phyloP scores from a whole-genome alignment of 2,113 vertebrate species.

The Sturnira hondurensis region DNA sequence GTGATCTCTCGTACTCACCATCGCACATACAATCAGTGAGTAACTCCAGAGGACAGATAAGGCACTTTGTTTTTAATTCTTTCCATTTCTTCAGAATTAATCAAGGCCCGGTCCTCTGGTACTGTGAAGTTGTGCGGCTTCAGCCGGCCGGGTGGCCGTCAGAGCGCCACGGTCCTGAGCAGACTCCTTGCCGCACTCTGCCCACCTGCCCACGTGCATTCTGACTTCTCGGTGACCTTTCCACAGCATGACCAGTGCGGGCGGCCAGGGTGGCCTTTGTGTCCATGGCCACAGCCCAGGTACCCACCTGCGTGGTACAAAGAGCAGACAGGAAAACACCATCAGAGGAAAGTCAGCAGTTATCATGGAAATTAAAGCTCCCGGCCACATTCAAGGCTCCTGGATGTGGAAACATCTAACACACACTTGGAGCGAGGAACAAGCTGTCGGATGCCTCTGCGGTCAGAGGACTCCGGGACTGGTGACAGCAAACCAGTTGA shows the following conservation, averaged over 20 bases:
- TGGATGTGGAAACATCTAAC: neutral
- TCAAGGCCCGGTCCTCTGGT: neutral
- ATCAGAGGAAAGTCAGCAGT: neutral
- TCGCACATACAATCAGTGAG: neutral
- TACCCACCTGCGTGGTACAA: constrained; percentile 87
- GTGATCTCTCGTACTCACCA: neutral
- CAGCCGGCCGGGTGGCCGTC: constrained; percentile 49
- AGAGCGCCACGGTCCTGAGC: constrained; percentile 89
- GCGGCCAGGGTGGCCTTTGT: constrained; percentile 92
- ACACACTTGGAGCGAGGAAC: fast-evolving
- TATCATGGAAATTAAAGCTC: neutral
- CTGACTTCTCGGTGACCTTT: constrained; percentile 83
- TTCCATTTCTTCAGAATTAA: constrained; percentile 27
- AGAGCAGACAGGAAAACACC: neutral
- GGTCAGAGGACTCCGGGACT: neutral
- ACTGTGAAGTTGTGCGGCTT: neutral
- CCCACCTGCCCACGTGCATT: constrained; percentile 75
- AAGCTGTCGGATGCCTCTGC: fast-evolving
- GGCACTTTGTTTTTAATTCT: constrained; percentile 63
- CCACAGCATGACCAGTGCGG: constrained; percentile 96
- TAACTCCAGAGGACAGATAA: neutral
- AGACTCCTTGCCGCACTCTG: constrained; percentile 75
- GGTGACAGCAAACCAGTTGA: too few species aligned
- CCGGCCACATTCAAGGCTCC: neutral
- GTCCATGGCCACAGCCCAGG: constrained; percentile 93